Evolutionary conservation across 2,797 vertebrate species (phyloP), one percentile per base, ranked within the genome.

Genomic region (Pampus argenteus): DNA sequence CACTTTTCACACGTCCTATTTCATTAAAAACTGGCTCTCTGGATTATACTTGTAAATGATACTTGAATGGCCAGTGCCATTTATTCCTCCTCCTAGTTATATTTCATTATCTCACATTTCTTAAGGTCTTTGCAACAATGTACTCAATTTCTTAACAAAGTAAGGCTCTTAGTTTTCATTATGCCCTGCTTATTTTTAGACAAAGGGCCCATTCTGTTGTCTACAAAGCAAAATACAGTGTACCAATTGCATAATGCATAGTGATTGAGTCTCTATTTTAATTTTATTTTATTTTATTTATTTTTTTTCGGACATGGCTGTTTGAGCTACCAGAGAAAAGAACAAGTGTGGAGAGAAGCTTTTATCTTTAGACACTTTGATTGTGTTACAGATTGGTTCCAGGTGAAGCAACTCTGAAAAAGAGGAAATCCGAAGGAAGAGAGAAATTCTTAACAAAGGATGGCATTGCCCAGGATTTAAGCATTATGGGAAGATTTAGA

Each of bases 321-420:
- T 82, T 76, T 42, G 55, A 71, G 71, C 81, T 81, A 80, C 85
- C 59, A 91, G 72, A 76, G 83, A 82, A 71, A 69, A 77, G 78
- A 88, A 76, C 70, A 86, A 91, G 88, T 86, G 83, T 83, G 84
- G 74, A 81, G 80, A 82, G 78, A 89, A 79, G 91, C 91, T 95
- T 95, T 95, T 92, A 87, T 51, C 91, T 92, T 61, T 84, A 89
- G 90, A 92, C 85, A 92, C 88, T 92, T 91, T 91, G 92, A 91
- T 90, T 90, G 75, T 92, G 92, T 89, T 91, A 87, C 86, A 94
- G 92, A 95, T 93, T 94, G 88, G 83, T 96, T 96, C 94, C 94
- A 95, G 95, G 94, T 93, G 92, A 92, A 84, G 76, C 44, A 42
- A 50, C 70, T 83, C 69, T 68, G 51, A 61, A 78, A 76, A 65